Evolutionary conservation across 2,888 invertebrate species (phyloP).

Genomic region (Gnatocerus cornutus): DNA sequence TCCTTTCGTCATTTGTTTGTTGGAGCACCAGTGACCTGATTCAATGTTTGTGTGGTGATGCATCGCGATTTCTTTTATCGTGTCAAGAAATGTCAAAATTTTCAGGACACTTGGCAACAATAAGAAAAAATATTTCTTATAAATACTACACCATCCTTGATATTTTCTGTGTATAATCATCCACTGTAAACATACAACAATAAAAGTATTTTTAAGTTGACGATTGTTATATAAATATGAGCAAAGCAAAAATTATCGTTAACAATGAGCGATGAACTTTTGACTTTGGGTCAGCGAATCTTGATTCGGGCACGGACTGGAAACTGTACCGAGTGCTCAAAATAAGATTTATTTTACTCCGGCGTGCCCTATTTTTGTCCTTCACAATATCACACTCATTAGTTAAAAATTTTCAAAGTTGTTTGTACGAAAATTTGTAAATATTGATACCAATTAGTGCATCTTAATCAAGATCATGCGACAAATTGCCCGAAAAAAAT

Average conservation of each 20-base stretch:
- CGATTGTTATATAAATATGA: not conserved
- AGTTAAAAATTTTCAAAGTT: not conserved
- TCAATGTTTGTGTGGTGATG: slow-evolving; percentile 4
- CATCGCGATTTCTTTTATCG: slow-evolving; percentile 19
- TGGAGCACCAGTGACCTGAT: slow-evolving; percentile 21
- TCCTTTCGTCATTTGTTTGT: slow-evolving; percentile 11
- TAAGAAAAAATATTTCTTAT: not conserved
- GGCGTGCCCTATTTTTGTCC: too few relatives aligned
- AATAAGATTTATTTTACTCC: too few relatives aligned
- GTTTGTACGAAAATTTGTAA: not conserved
- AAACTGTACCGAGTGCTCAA: too few relatives aligned
- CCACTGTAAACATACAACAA: slow-evolving; percentile 13
- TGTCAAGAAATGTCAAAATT: slow-evolving; percentile 2
- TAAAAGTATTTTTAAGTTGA: slow-evolving; percentile 6
- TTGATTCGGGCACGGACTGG: too few relatives aligned
- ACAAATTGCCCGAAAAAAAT: too few relatives aligned
- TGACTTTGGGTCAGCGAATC: slow-evolving; percentile 6
- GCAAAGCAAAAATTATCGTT: slow-evolving; percentile 6
- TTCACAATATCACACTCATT: not conserved
- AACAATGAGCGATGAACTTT: slow-evolving; percentile 29
- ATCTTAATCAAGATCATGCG: too few relatives aligned
- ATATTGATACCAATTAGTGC: too few relatives aligned
- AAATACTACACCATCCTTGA: slow-evolving; percentile 25
- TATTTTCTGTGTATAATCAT: not conserved
- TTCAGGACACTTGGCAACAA: slow-evolving; percentile 6